phyloP scores from a whole-genome alignment of 2,113 vertebrate species.

The Rhizomys pruinosus region DNA sequence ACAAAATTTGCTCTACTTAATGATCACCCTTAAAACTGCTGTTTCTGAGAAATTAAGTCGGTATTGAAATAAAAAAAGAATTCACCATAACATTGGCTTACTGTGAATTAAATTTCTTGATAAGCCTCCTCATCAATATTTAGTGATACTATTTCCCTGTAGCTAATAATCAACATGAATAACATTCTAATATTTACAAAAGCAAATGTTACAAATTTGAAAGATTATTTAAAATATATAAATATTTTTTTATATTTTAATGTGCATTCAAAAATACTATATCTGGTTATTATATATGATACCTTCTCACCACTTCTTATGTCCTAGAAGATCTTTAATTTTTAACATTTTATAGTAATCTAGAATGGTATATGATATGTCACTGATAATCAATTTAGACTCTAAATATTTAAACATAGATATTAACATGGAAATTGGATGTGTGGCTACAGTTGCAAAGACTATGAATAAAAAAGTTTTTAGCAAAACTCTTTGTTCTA shows the following conservation, averaged over 20 bases:
- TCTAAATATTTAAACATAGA: no score
- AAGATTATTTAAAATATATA: neutral
- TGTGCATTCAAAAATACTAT: neutral
- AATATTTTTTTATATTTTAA: neutral
- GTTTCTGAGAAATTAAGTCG: conserved; percentile 87
- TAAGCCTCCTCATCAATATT: neutral
- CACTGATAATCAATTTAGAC: no score
- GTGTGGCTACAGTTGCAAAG: no score
- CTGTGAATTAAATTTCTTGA: no score
- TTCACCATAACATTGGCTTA: conserved; percentile 88
- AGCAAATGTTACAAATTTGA: neutral
- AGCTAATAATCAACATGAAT: neutral
- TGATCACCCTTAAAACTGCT: conserved; percentile 89
- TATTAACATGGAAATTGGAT: no score
- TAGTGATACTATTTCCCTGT: neutral
- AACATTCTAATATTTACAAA: neutral
- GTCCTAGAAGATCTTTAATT: neutral
- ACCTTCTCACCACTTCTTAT: neutral
- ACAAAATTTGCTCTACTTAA: conserved; percentile 84
- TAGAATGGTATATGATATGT: no score
- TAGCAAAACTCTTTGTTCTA: no score
- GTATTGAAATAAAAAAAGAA: conserved; percentile 88
- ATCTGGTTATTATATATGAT: neutral
- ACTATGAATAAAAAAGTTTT: no score
- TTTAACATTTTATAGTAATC: neutral